phyloP scores from a whole-genome alignment of 2,888 invertebrate genomes.

The Autographa gamma region DNA sequence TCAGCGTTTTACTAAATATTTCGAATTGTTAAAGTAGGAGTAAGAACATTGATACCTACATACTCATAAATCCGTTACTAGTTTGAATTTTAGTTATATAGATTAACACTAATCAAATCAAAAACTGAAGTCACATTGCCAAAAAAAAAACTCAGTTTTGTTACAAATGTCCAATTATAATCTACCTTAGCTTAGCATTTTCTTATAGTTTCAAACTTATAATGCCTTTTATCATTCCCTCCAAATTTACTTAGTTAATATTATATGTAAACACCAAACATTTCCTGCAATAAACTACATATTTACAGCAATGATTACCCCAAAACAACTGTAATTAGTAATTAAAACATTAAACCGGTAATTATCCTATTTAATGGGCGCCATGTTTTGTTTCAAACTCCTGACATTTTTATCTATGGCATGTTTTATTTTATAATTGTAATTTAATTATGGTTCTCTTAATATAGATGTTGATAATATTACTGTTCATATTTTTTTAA shows the following conservation, averaged over 20 bases:
- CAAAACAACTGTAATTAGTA: conserved; percentile 17
- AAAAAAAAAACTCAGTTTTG: too few species aligned
- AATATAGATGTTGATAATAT: not conserved
- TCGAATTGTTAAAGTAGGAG: too few species aligned
- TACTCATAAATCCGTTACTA: too few species aligned
- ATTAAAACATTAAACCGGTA: conserved; percentile 12
- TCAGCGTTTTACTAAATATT: too few species aligned
- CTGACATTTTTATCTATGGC: conserved; percentile 3
- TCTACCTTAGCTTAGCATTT: too few species aligned
- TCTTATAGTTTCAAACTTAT: too few species aligned
- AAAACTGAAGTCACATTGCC: too few species aligned
- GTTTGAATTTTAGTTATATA: too few species aligned
- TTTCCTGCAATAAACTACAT: conserved; percentile 10
- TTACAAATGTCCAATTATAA: too few species aligned
- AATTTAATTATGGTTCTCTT: not conserved
- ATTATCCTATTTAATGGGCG: conserved; percentile 4
- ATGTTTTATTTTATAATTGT: not conserved
- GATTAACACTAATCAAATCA: too few species aligned
- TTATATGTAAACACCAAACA: not conserved
- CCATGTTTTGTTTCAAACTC: conserved; percentile 11
- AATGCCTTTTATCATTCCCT: not conserved
- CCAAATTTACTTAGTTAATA: not conserved
- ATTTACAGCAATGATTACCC: not conserved
- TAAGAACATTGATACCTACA: too few species aligned
- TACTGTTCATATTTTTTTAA: not conserved